Evolutionary conservation across 1,140 invertebrate genomes (phyloP), one percentile per base, ranked within the genome.

Genomic region (Cydia splendana): DNA sequence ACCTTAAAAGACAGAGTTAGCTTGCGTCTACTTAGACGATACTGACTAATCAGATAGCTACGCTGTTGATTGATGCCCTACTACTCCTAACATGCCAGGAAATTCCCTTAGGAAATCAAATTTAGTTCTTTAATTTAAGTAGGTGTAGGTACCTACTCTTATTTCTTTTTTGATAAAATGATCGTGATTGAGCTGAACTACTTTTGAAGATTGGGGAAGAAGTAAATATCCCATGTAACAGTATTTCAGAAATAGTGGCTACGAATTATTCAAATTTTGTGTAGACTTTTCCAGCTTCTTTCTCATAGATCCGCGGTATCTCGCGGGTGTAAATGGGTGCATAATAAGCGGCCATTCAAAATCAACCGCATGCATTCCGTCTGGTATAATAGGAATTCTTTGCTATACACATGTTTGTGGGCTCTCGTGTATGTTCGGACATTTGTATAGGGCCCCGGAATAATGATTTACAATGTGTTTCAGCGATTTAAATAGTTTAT

Each of bases 281-380:
- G 57, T 10, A 62, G 20, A 62, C 67, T 34, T 30, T 71, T 71
- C 67, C 30, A 71, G 34, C 2, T n/a, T 24, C 20, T 1, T 48
- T 24, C 30, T n/a, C 62, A 13, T 62, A 62, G 13, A 15, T 74
- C 13, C 34, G 4, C 15, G 30, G 78, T 69, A 53, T 77, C 80
- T 80, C 83, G 80, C 81, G 83, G 88, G 89, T 91, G 89, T 91
- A 89, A 91, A 91, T 91, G 89, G 89, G 86, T 88, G 89, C 89
- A 91, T 91, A 91, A 91, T 91, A 91, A 91, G 87, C 77, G 82
- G 78, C 82, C 88, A 91, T 91, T 89, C 89, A 91, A 91, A 91
- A 87, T 87, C 86, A 87, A 81, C 51, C 78, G 71, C 84, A 84
- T 77, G 78, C 86, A 87, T 85, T 83, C 84, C 88, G 76, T 4